These are phyloP conservation scores for Caerostris extrusa DNA, from an alignment of 1,140 invertebrate genomes.

Conservation along the genomic window DNA sequence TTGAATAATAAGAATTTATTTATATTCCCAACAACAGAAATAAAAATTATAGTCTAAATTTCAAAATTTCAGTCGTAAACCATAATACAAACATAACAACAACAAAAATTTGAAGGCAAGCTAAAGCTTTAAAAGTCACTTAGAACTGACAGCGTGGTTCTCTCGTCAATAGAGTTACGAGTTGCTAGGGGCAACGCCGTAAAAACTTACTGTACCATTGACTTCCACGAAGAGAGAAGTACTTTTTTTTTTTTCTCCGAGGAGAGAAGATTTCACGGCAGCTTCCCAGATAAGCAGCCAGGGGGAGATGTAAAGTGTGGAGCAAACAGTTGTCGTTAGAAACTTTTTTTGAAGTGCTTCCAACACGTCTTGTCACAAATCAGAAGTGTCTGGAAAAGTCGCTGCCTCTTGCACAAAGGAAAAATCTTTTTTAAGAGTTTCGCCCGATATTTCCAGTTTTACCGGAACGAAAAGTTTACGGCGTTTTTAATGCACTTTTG, in stretches of 20 bases:
- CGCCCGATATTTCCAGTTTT: background rate
- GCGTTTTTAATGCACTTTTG: background rate
- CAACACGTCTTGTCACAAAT: background rate
- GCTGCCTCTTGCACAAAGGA: background rate
- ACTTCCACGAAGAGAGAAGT: background rate
- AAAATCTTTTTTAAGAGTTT: background rate
- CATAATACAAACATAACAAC: too few species aligned
- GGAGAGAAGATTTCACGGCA: background rate
- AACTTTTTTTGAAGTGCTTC: background rate
- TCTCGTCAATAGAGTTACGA: background rate
- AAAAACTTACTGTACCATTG: background rate
- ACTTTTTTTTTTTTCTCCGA: background rate
- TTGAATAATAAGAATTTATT: too few species aligned
- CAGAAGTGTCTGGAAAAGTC: background rate
- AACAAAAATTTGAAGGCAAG: background rate
- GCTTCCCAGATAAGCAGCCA: background rate
- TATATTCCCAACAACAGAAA: too few species aligned
- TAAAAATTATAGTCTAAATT: too few species aligned
- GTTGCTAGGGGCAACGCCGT: conserved; percentile 28
- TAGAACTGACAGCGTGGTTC: background rate
- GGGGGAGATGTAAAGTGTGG: background rate
- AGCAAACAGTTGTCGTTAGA: background rate
- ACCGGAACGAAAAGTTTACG: background rate
- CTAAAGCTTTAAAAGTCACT: background rate
- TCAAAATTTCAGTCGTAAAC: too few species aligned